A percentile compares a stretch with the other conserved stretches of the same genome.
Conservation (phyloP, 2,888 invertebrate genomes). For the Matsumyia berberina region DNA sequence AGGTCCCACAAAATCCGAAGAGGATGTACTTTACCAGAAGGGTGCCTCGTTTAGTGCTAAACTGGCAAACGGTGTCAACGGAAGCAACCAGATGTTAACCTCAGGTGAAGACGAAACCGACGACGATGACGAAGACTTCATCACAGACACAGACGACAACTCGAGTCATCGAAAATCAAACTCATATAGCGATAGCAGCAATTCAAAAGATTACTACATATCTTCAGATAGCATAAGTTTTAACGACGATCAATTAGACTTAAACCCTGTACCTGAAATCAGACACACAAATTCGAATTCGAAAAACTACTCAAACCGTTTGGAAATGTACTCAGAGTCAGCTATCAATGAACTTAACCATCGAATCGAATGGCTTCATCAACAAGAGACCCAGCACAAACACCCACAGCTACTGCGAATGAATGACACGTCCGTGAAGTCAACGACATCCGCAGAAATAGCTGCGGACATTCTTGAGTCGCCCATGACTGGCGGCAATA, state of each 20-base stretch:
- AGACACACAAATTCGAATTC: slow-evolving; percentile 62
- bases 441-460: slow-evolving; percentile 28
- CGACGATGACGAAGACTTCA: slow-evolving; percentile 70
- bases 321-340: slow-evolving; percentile 56
- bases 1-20: slow-evolving; percentile 86
- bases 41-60: slow-evolving; percentile 92
- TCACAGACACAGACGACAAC: slow-evolving; percentile 43
- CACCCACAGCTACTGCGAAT: slow-evolving; percentile 37
- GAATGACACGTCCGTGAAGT: slow-evolving; percentile 41
- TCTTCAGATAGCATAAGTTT: slow-evolving; percentile 82
- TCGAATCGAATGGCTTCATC: slow-evolving; percentile 51
- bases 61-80: slow-evolving; percentile 85
- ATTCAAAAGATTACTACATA: slow-evolving; percentile 83
- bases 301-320: slow-evolving; percentile 58
- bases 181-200: slow-evolving; percentile 79
- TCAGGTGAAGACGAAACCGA: slow-evolving; percentile 76
- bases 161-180: slow-evolving; percentile 58
- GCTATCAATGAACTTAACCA: slow-evolving; percentile 50
- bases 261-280: slow-evolving; percentile 78
- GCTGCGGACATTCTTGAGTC: slow-evolving; percentile 28
- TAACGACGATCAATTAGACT: slow-evolving; percentile 78
- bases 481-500: slow-evolving; percentile 72
- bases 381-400: slow-evolving; percentile 44
- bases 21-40: slow-evolving; percentile 91
- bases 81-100: slow-evolving; percentile 69